Conservation (phyloP, 2,113 vertebrate genomes). For the Fulica atra region DNA sequence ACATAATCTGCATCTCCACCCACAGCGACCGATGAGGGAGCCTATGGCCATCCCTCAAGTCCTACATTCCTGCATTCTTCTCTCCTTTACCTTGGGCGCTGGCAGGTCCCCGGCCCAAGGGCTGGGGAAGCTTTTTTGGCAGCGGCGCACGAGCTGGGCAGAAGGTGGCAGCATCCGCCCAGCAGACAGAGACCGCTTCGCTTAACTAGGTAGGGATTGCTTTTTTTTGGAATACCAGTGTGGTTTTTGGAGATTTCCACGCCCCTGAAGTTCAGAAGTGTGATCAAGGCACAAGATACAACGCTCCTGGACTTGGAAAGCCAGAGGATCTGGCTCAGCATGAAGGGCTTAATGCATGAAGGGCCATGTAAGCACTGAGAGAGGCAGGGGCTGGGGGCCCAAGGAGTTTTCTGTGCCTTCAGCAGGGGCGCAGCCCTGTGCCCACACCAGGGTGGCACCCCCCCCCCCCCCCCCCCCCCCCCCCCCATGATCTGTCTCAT, state of each 20-base stretch:
- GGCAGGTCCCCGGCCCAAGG: too few relatives aligned
- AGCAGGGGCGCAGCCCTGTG: background rate
- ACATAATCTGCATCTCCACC: background rate
- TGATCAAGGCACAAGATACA: background rate
- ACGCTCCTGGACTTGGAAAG: background rate
- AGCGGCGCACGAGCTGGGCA: background rate
- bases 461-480: too few relatives aligned
- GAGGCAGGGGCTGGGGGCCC: background rate
- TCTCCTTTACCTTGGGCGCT: background rate
- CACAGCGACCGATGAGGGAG: background rate
- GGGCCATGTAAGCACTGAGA: accelerated
- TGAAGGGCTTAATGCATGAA: background rate
- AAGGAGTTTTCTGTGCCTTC: background rate
- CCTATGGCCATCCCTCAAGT: background rate
- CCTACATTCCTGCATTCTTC: background rate
- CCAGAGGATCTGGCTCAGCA: background rate
- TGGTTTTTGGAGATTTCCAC: background rate
- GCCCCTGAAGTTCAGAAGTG: background rate
- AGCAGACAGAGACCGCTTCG: background rate
- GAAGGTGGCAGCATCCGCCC: conserved; percentile 60
- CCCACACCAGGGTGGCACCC: background rate
- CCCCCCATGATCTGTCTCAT: background rate
- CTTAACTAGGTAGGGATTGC: accelerated
- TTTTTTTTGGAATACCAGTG: accelerated
- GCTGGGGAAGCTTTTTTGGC: background rate